phyloP scores from a whole-genome alignment of 1,140 invertebrate genomes.

The Archivesica marissinica region DNA sequence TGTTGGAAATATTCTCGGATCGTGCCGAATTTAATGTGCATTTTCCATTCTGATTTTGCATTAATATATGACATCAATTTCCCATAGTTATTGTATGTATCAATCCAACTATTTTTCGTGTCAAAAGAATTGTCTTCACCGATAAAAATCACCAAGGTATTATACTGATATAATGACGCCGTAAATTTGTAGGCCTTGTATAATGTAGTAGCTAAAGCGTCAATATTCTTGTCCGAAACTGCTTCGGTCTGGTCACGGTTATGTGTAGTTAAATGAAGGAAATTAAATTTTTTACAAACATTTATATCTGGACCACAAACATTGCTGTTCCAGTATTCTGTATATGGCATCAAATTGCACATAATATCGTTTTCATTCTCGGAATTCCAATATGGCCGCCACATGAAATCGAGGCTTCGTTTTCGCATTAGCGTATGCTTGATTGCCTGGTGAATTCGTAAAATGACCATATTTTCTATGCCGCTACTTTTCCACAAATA shows the following conservation, averaged over 20 bases:
- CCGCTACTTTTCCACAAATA: conserved; percentile 92
- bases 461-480: conserved; percentile 93
- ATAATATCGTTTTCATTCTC: conserved; percentile 41
- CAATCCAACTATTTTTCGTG: conserved; percentile 93
- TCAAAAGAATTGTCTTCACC: conserved; percentile 98
- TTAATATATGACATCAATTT: conserved; percentile 97
- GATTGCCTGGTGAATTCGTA: conserved; percentile 95
- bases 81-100: conserved; percentile 88
- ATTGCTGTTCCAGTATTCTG: conserved; percentile 97
- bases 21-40: conserved; percentile 94
- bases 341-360: conserved; percentile 98
- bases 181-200: conserved; percentile 55
- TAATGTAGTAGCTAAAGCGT: conserved; percentile 12
- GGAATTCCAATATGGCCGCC: conserved; percentile 95
- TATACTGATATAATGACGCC: conserved; percentile 89
- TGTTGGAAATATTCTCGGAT: conserved; percentile 95
- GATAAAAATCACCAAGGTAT: conserved; percentile 93
- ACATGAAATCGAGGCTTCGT: conserved; percentile 93
- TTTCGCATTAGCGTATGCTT: conserved; percentile 94
- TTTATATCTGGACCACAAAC: conserved; percentile 88
- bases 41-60: conserved; percentile 87
- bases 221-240: conserved; percentile 32
- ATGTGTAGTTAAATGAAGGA: conserved; percentile 89
- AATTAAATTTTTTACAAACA: conserved; percentile 98
- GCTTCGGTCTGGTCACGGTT: not conserved